A percentile compares a stretch with the other conserved stretches of the same genome.
These are phyloP conservation scores for Automeris io DNA, from an alignment of 2,888 invertebrate genomes.

Conservation along the genomic window DNA sequence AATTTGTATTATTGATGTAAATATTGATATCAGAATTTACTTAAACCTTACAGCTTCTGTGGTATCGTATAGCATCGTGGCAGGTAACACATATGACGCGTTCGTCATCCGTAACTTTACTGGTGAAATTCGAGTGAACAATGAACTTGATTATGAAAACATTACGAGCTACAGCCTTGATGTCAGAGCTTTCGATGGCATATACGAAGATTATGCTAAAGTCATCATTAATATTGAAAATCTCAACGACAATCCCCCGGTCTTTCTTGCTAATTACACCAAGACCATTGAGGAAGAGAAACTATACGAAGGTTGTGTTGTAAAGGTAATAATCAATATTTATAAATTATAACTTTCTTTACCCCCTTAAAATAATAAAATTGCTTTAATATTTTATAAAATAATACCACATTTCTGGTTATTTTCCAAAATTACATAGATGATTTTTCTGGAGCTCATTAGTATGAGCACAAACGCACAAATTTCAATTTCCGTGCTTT, in stretches of 20 bases:
- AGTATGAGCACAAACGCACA: too few relatives aligned
- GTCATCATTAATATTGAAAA: slow-evolving; percentile 92
- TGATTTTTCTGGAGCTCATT: too few relatives aligned
- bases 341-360: too few relatives aligned
- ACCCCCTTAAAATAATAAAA: too few relatives aligned
- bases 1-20: too few relatives aligned
- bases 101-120: slow-evolving; percentile 91
- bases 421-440: too few relatives aligned
- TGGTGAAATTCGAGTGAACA: slow-evolving; percentile 89
- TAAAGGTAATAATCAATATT: slow-evolving; percentile 66
- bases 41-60: slow-evolving; percentile 79
- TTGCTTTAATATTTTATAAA: too few relatives aligned
- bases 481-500: too few relatives aligned
- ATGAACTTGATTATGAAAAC: slow-evolving; percentile 87
- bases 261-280: slow-evolving; percentile 84
- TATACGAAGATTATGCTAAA: slow-evolving; percentile 87
- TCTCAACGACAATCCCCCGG: slow-evolving; percentile 95
- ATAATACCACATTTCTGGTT: too few relatives aligned
- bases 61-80: slow-evolving; percentile 90
- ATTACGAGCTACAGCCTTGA: slow-evolving; percentile 90
- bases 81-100: slow-evolving; percentile 90
- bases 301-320: slow-evolving; percentile 82
- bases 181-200: slow-evolving; percentile 89
- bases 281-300: slow-evolving; percentile 87
- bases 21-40: not conserved